Evolutionary conservation across 2,113 vertebrate genomes (phyloP).

Genomic region (Nibea coibor): DNA sequence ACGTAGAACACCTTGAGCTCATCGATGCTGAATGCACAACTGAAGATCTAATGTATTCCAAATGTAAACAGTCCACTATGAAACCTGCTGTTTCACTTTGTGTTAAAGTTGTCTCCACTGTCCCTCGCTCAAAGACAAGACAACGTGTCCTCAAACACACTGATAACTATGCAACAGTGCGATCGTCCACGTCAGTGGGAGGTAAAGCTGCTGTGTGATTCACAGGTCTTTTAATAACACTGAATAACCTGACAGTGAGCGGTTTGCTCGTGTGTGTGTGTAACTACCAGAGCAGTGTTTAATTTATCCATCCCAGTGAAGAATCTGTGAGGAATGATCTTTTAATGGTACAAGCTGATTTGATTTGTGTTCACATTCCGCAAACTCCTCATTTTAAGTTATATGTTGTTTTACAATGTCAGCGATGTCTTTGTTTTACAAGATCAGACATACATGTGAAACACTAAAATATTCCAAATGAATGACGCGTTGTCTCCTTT

Average conservation of each 20-base stretch:
- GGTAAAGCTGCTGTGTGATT: neutral
- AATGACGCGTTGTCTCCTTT: neutral
- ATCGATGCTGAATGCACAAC: neutral
- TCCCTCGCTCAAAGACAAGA: neutral
- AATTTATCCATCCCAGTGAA: slow-evolving; percentile 9
- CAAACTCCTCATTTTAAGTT: slow-evolving; percentile 35
- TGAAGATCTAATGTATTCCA: slow-evolving; percentile 7
- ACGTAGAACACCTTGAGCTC: neutral
- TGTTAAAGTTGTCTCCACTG: slow-evolving; percentile 2
- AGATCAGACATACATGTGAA: slow-evolving; percentile 9
- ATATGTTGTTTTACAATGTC: neutral
- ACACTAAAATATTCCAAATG: slow-evolving; percentile 33
- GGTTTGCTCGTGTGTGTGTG: neutral
- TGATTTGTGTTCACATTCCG: slow-evolving; percentile 12
- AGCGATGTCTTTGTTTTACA: slow-evolving; percentile 17
- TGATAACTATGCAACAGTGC: slow-evolving; percentile 60
- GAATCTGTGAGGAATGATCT: neutral
- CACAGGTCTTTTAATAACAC: neutral
- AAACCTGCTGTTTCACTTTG: slow-evolving; percentile 4
- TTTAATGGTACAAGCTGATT: slow-evolving; percentile 15
- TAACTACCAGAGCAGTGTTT: slow-evolving; percentile 3
- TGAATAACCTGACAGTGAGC: neutral
- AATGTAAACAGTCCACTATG: neutral
- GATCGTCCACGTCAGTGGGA: neutral
- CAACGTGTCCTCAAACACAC: neutral